A percentile compares a stretch with the other conserved stretches of the same genome.
These are phyloP conservation scores for Sapajus apella DNA, from an alignment of 2,113 vertebrate species.

Conservation along the genomic window DNA sequence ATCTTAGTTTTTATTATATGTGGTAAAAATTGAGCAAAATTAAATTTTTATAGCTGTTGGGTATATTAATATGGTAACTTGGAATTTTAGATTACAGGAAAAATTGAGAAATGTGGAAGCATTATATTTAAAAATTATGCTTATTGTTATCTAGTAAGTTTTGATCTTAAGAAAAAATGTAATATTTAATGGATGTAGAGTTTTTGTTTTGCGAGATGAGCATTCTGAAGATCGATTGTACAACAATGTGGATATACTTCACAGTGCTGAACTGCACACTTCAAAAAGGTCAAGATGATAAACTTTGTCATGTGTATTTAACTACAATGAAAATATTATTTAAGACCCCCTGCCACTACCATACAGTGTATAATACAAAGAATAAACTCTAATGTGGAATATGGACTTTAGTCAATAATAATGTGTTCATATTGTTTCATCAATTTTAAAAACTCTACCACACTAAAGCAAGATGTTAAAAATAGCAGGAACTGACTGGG, in stretches of 20 bases:
- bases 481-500: neutral
- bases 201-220: constrained; percentile 23
- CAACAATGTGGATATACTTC: neutral
- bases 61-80: constrained; percentile 13
- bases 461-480: neutral
- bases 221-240: neutral
- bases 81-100: constrained; percentile 32
- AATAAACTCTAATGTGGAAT: neutral
- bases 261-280: neutral
- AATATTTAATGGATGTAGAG: neutral
- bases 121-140: constrained; percentile 30
- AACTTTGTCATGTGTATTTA: constrained; percentile 17
- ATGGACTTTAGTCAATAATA: neutral
- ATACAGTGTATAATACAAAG: neutral
- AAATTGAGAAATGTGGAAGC: neutral
- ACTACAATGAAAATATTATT: neutral
- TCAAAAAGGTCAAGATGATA: neutral
- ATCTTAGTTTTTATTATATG: neutral
- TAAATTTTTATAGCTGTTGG: constrained; percentile 11
- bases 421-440: neutral
- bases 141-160: constrained; percentile 6
- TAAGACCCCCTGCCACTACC: neutral
- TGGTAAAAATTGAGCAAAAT: constrained; percentile 40
- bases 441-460: neutral
- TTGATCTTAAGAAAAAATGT: constrained; percentile 45